These are phyloP conservation scores for Spondyliosoma cantharus DNA, from an alignment of 2,797 vertebrate genomes.

Conservation along the genomic window DNA sequence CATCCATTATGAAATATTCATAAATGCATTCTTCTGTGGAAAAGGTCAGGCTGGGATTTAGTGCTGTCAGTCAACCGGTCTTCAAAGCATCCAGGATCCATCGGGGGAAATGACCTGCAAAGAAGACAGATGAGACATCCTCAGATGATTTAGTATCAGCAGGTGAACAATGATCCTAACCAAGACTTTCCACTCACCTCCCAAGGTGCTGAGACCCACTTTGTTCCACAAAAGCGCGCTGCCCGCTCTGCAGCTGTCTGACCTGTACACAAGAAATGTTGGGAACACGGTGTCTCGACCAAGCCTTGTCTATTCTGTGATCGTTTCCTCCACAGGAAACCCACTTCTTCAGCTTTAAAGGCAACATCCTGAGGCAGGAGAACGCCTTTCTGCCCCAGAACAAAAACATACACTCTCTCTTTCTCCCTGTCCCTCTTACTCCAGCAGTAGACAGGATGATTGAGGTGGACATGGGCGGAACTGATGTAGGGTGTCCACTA, in stretches of 20 bases:
- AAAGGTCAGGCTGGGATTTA: conserved; percentile 11
- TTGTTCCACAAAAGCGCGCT: conserved; percentile 13
- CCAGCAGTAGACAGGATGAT: conserved; percentile 41
- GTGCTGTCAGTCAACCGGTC: background rate
- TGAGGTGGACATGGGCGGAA: conserved; percentile 37
- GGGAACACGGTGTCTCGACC: conserved; percentile 73
- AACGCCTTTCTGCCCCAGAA: conserved; percentile 82
- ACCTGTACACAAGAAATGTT: conserved; percentile 67
- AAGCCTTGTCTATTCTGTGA: conserved; percentile 81
- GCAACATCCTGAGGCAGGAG: conserved; percentile 85
- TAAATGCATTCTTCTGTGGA: conserved; percentile 19
- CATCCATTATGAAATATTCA: conserved; percentile 40
- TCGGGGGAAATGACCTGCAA: conserved; percentile 45
- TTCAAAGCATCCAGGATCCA: conserved; percentile 54
- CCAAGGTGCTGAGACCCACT: background rate
- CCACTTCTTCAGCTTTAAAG: conserved; percentile 84
- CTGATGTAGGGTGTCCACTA: conserved; percentile 29
- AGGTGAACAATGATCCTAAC: background rate
- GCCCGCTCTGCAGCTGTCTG: conserved; percentile 44
- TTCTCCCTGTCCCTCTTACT: conserved; percentile 39
- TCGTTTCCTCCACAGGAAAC: conserved; percentile 86
- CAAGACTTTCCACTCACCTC: conserved; percentile 51
- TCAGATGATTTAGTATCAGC: conserved; percentile 7
- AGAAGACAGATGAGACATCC: background rate
- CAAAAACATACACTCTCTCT: conserved; percentile 77